Evolutionary conservation across 37 sponge, comb jelly and placozoan species (phyloP), one percentile per base, ranked within the genome.

Genomic region (Ephydatia muelleri): DNA sequence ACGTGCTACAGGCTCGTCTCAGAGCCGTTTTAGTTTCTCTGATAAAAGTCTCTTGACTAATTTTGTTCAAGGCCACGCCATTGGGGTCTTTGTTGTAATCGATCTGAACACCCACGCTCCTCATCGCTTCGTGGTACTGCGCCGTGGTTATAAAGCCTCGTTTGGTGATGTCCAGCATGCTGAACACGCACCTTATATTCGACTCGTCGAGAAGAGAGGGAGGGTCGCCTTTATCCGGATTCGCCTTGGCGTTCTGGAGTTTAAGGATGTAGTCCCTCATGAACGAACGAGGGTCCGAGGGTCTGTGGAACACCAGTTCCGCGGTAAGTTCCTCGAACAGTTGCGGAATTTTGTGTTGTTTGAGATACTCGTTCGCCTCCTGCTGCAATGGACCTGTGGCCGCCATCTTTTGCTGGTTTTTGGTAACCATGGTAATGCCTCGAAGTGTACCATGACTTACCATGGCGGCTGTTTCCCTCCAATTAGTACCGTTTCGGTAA

Each of bases 81-180:
- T 75, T 37, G 21, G 96, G 96, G 4, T 73, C 79, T 27, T 69
- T 1, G 66, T 92, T 95, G 82, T 86, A 95, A 4, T 79, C 72
- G 16, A 5, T 36, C 57, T n/a, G n/a, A 26, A 90, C 83, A 29
- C 96, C 93, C 27, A 95, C 3, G 68, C 70, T 88, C 33, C 47
- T 48, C 96, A 95, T 95, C n/a, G 93, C 96, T 26, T 84, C 77
- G 31, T 82, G 49, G 71, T 97, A 97, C 89, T 97, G 95, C 57
- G 86, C 90, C 19, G 65, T 65, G 31, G 70, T 86, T 23, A 97
- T 95, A 65, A 82, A 72, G 33, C 98, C 98, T 9, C 77, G 86
- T 68, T 84, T 84, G 11, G 94, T 86, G 26, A 93, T 85, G 82
- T 97, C 98, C 81, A 97, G 57, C 98, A 95, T 97, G 26, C 88